Base-by-base conservation (phyloP, 2,888 invertebrate species). In the Hirtodrosophila duncani region DNA sequence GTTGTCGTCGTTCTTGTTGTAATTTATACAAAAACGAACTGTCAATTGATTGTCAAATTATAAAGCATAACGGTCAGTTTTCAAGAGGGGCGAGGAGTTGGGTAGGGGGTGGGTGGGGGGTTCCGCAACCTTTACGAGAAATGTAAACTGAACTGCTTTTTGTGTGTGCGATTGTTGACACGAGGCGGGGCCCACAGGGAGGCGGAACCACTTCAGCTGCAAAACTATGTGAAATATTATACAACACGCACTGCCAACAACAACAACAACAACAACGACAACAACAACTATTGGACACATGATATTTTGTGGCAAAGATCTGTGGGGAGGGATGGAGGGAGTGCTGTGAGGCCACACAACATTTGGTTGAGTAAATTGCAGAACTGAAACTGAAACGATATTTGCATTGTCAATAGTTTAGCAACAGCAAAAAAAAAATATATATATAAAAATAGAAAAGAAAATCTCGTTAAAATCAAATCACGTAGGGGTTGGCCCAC, bases 31-130 rank as follows among this genome's bases (percentile, higher is more conserved):
- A 74, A n/a, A 75, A 78, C 81, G 61, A 75, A 81, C 71, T 81
- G 82, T 75, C 75, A 81, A 79, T 75, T 75, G 75, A 75, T 75
- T 81, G 75, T 81, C 75, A 75, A 81, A 75, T 75, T 74, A 81
- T 81, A 75, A 71, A 70, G 57, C 62, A 43, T 65, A 71, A 41
- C 45, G 49, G 41, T 50, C 58, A 45, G 55, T 20, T 31, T 8
- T 11, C 9, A 23, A 13, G 29, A 45, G 33, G 11, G 39, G n/a
- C 16, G 29, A 39, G 17, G 16, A 26, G 24, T n/a, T 41, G 30
- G 29, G 33, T 56, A 24, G 27, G 44, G 48, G 42, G 34, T 31
- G 21, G 20, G 23, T 24, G 36, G 23, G 43, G 56, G 65, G 49
- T 52, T 48, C 45, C 56, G n/a, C n/a, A n/a, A n/a, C 51, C 49